phyloP scores from a whole-genome alignment of 35 echinoderm and acorn worm species.

The Eucidaris tribuloides region DNA sequence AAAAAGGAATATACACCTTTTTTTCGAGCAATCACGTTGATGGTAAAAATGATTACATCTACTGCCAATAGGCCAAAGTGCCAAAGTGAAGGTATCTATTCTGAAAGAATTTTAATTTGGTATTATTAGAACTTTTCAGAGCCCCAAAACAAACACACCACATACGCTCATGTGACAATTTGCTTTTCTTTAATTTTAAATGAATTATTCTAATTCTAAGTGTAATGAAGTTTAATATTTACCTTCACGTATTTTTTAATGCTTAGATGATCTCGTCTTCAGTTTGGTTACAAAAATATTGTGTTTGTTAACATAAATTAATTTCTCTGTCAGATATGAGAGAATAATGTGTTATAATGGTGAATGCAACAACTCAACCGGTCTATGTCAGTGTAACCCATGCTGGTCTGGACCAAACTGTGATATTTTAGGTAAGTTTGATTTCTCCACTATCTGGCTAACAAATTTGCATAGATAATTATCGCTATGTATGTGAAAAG shows the following conservation, averaged over 20 bases:
- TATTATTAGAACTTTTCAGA: no score
- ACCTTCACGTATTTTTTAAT: not conserved
- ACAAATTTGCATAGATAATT: no score
- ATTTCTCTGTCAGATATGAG: not conserved
- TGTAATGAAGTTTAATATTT: not conserved
- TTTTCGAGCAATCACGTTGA: no score
- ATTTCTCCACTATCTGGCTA: no score
- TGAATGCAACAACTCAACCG: slow-evolving; percentile 26
- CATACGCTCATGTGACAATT: not conserved
- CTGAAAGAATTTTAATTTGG: no score
- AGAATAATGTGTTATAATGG: slow-evolving; percentile 18
- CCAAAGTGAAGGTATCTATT: no score
- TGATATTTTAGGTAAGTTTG: slow-evolving; percentile 13
- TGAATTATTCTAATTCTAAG: not conserved
- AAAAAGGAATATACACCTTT: no score
- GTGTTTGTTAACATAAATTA: not conserved
- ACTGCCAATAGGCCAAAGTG: no score
- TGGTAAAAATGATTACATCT: no score
- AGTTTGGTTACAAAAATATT: not conserved
- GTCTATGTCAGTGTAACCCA: slow-evolving; percentile 6
- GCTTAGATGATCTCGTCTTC: not conserved
- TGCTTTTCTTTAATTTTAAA: not conserved
- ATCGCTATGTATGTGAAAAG: no score
- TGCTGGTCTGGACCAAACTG: slow-evolving; percentile 7
- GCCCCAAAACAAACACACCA: no score